A percentile compares a stretch with the other conserved stretches of the same genome.
Evolutionary conservation across 2,113 vertebrate genomes (phyloP).

Genomic region (Choloepus hoffmanni): DNA sequence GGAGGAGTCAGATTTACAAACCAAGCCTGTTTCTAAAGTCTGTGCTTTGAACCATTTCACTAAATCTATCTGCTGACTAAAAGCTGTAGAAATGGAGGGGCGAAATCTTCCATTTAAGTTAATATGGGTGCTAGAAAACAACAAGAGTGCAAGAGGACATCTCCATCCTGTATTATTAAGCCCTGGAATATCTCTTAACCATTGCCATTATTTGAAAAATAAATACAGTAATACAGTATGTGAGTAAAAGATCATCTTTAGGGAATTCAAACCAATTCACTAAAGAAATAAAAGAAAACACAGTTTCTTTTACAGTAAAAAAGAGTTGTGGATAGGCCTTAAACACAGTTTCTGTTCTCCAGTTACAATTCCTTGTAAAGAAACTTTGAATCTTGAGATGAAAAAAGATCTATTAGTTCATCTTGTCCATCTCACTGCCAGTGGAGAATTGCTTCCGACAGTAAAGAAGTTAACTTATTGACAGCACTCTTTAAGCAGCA

Average conservation of each 20-base stretch:
- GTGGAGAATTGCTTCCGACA: constrained; percentile 78
- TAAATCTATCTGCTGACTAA: neutral
- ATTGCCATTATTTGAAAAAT: neutral
- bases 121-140: neutral
- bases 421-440: constrained; percentile 79
- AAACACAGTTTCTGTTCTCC: constrained; percentile 31
- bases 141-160: neutral
- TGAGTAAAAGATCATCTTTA: neutral
- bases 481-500: constrained; percentile 82
- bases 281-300: neutral
- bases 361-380: constrained; percentile 62
- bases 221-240: neutral
- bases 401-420: constrained; percentile 78
- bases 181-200: neutral
- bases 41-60: neutral
- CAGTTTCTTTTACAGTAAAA: constrained; percentile 17
- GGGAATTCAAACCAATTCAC: neutral
- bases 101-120: neutral
- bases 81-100: neutral
- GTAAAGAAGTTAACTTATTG: constrained; percentile 83
- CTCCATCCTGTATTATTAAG: neutral
- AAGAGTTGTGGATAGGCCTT: neutral
- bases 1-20: neutral
- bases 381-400: constrained; percentile 75
- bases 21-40: neutral